These are phyloP conservation scores for Marcusenius ussheri DNA, from an alignment of 2,113 vertebrate species.

Conservation along the genomic window DNA sequence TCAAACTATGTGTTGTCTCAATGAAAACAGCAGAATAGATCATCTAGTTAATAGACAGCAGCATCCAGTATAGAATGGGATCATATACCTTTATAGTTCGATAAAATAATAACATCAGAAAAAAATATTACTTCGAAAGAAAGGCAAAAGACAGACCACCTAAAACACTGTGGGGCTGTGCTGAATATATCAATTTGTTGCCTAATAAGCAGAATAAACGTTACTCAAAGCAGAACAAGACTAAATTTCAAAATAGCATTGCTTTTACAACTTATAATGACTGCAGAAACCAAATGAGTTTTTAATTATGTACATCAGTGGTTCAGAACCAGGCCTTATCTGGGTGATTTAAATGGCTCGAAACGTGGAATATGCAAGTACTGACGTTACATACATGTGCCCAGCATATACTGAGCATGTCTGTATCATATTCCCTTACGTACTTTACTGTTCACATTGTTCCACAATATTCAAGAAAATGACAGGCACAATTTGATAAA, in stretches of 20 bases:
- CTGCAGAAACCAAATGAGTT: background rate
- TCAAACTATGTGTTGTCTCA: background rate
- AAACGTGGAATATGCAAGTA: background rate
- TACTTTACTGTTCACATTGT: background rate
- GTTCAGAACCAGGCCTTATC: background rate
- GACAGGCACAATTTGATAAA: background rate
- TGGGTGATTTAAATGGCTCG: background rate
- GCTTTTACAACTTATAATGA: background rate
- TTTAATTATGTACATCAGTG: slow-evolving; percentile 4
- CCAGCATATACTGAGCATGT: background rate
- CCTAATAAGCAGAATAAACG: background rate
- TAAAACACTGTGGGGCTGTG: background rate
- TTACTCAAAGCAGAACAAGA: background rate
- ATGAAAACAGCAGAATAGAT: background rate
- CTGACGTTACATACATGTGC: background rate
- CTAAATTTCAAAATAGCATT: background rate
- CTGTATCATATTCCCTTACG: background rate
- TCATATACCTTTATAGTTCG: background rate
- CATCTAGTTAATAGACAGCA: background rate
- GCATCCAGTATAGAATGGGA: background rate
- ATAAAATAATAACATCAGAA: background rate
- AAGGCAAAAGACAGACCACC: background rate
- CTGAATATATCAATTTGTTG: background rate
- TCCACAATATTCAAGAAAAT: background rate
- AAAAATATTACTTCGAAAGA: background rate